phyloP scores from a whole-genome alignment of 53 echinoderm and acorn worm genomes.

The Holothuria leucospilota region DNA sequence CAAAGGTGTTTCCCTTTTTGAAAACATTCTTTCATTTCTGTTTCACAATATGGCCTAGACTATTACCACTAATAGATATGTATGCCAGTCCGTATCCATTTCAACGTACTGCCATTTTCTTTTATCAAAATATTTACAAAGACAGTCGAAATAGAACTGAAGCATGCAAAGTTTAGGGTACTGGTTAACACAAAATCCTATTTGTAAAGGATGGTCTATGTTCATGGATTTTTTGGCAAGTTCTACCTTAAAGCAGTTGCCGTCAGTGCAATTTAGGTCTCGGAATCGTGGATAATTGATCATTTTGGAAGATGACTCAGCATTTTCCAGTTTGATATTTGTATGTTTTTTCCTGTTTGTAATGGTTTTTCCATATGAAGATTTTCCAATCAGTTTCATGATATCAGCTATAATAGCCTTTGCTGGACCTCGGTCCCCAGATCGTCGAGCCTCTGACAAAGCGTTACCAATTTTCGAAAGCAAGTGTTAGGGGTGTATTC shows the following conservation, averaged over 20 bases:
- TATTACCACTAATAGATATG: constrained; percentile 54
- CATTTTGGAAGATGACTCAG: background rate
- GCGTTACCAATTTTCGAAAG: constrained; percentile 53
- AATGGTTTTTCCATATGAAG: constrained; percentile 65
- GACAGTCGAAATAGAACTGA: constrained; percentile 68
- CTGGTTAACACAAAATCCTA: constrained; percentile 73
- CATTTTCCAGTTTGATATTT: constrained; percentile 26
- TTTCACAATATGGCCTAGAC: constrained; percentile 31
- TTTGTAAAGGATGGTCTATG: constrained; percentile 58
- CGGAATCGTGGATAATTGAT: constrained; percentile 36
- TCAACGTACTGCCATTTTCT: constrained; percentile 45
- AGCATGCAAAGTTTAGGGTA: constrained; percentile 68
- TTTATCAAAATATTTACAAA: constrained; percentile 51
- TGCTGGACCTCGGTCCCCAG: constrained; percentile 46
- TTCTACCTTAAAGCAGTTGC: constrained; percentile 44
- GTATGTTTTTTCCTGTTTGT: constrained; percentile 47
- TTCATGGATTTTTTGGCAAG: constrained; percentile 37
- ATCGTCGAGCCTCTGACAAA: constrained; percentile 58
- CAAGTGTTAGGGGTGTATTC: constrained; percentile 51
- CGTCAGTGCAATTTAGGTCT: constrained; percentile 22
- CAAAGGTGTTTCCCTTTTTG: constrained; percentile 13
- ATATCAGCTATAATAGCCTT: constrained; percentile 63
- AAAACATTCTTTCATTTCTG: background rate
- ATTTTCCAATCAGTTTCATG: constrained; percentile 67
- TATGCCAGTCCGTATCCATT: constrained; percentile 76